These are phyloP conservation scores for Nymphalis io DNA, from an alignment of 1,140 invertebrate species.

Conservation along the genomic window DNA sequence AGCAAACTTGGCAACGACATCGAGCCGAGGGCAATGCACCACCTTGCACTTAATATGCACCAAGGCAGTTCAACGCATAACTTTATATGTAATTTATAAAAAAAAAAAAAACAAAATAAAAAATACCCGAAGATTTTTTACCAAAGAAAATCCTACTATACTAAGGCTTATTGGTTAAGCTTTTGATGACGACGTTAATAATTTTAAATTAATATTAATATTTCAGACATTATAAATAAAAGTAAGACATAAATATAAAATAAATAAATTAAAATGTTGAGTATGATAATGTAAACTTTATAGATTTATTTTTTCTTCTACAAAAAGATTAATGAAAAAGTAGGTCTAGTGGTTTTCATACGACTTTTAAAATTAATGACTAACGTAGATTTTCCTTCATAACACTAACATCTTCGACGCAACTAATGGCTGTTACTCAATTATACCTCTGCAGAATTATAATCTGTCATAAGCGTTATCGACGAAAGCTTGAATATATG, in stretches of 20 bases:
- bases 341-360: background rate
- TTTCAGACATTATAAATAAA: no score
- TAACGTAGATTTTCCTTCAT: background rate
- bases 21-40: conserved; percentile 61
- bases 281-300: background rate
- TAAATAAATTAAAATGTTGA: background rate
- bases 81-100: conserved; percentile 18
- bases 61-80: conserved; percentile 51
- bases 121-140: no score
- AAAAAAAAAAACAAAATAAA: background rate
- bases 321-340: background rate
- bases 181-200: no score
- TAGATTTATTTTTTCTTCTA: background rate
- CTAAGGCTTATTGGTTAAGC: no score
- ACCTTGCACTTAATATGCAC: conserved; percentile 74
- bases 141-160: no score
- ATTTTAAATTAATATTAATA: no score
- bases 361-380: conserved; percentile 1
- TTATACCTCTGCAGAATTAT: conserved; percentile 32
- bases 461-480: conserved; percentile 45
- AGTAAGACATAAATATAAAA: no score
- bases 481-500: conserved; percentile 50
- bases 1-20: conserved; percentile 51
- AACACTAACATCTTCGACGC: background rate
- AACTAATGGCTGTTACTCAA: conserved; percentile 8